Base-by-base conservation (phyloP, 2,797 vertebrate genomes). In the Muraenolepis orangiensis region DNA sequence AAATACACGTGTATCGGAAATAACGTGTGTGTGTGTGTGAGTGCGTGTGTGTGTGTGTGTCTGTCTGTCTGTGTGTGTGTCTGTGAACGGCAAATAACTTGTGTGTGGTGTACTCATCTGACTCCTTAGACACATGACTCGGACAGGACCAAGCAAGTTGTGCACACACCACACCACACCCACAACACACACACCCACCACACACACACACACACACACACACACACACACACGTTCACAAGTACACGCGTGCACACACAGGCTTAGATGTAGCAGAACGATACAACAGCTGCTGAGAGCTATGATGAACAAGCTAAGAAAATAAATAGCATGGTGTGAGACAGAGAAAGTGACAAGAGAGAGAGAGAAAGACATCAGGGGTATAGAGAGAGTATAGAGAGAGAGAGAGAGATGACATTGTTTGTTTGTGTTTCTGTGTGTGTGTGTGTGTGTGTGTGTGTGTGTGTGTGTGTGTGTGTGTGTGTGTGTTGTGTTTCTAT, bases 221-320 rank as follows among this genome's bases (percentile, higher is more conserved):
- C 69, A 74, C 77, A 77, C 70, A 12, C 38, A 34, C 72, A 66
- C 72, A 64, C 29, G 0, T 31, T 66, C 46, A 66, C 72, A 66
- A 13, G 31, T 16, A 34, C 72, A 66, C 72, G 36, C 30, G 57
- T 57, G 71, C 51, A 31, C 66, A 38, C 74, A 64, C 31, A 28
- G n/a, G 14, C 69, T 16, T 70, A 71, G 69, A 38, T 23, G 7
- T 6, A 69, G 6, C 34, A 4, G 46, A 3, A 20, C 16, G 13
- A 6, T 51, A 20, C 46, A n/a, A 13, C 46, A 51, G 46, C 46
- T 51, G 46, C 46, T 18, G 16, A 18, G 32, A 34, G 32, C 3
- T 34, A 8, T 34, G 32, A 34, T 8, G 8, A 34, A 34, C 32
- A 34, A 8, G 32, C 32, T 4, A 8, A 8, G 46, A 51, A 51